These are phyloP conservation scores for Caenorhabditis sp. DNA, from an alignment of 2,888 invertebrate genomes.

Conservation along the genomic window DNA sequence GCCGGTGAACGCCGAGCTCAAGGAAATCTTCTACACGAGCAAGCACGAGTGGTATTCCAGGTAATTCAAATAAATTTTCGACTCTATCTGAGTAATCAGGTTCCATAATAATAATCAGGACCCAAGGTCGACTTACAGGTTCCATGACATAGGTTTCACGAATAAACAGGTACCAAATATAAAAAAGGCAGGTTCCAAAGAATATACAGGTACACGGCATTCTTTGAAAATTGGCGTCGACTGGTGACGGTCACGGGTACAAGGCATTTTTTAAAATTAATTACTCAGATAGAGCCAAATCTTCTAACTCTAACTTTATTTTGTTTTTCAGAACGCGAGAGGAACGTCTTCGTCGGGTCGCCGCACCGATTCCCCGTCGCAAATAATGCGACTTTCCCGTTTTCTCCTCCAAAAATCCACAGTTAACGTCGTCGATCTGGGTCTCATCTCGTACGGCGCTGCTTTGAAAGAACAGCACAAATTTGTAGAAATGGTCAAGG, in stretches of 20 bases:
- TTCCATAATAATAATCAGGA: too few relatives aligned
- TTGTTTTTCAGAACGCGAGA: slow-evolving; percentile 73
- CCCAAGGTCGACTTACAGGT: too few relatives aligned
- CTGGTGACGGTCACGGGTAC: too few relatives aligned
- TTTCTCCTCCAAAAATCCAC: slow-evolving; percentile 23
- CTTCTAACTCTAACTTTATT: neutral
- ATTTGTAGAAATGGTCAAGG: slow-evolving; percentile 62
- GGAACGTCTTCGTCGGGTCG: slow-evolving; percentile 70
- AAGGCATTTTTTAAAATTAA: too few relatives aligned
- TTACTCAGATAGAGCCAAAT: neutral
- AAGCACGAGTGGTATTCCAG: slow-evolving; percentile 80
- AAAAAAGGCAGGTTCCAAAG: too few relatives aligned
- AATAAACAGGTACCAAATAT: too few relatives aligned
- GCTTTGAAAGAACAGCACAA: slow-evolving; percentile 72
- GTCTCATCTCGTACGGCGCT: slow-evolving; percentile 71
- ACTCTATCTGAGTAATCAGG: too few relatives aligned
- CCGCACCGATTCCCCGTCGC: slow-evolving; percentile 69
- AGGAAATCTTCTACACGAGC: slow-evolving; percentile 80
- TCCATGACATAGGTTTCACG: too few relatives aligned
- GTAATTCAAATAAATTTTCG: slow-evolving; percentile 66
- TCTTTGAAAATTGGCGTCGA: too few relatives aligned
- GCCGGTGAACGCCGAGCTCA: slow-evolving; percentile 79
- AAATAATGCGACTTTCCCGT: slow-evolving; percentile 62
- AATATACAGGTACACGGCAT: too few relatives aligned
- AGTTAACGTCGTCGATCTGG: slow-evolving; percentile 72